Evolutionary conservation across 2,888 invertebrate species (phyloP).

Genomic region (Fragum sueziense): DNA sequence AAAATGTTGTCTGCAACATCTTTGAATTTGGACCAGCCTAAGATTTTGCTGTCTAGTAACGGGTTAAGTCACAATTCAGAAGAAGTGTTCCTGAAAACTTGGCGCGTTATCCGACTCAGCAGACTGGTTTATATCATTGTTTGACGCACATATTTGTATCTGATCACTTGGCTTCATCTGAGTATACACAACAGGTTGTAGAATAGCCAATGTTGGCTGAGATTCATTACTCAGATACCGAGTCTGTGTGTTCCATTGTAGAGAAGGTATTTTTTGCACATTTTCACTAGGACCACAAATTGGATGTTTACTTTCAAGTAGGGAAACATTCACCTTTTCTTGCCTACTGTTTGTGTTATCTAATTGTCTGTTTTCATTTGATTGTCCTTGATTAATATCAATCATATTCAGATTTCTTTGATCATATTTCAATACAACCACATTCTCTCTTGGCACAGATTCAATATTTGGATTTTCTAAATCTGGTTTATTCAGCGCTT

Average conservation of each 20-base stretch:
- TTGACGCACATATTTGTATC: not conserved
- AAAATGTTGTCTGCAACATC: too few relatives aligned
- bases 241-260: not conserved
- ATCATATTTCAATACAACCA: not conserved
- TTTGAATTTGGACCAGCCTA: too few relatives aligned
- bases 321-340: too few relatives aligned
- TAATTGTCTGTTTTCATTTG: not conserved
- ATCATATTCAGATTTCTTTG: not conserved
- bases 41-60: too few relatives aligned
- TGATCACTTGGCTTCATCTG: conserved; percentile 36
- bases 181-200: conserved; percentile 34
- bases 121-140: not conserved
- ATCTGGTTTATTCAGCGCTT: too few relatives aligned
- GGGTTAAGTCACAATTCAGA: too few relatives aligned
- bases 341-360: not conserved
- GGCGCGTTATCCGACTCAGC: not conserved
- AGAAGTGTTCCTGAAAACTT: conserved; percentile 17
- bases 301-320: too few relatives aligned
- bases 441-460: not conserved
- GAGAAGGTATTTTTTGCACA: not conserved
- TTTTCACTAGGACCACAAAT: too few relatives aligned
- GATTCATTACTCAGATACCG: not conserved
- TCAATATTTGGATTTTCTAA: not conserved
- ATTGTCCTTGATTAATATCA: not conserved
- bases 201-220: not conserved